Conservation (phyloP, 2,797 vertebrate genomes). For the Sparus aurata region DNA sequence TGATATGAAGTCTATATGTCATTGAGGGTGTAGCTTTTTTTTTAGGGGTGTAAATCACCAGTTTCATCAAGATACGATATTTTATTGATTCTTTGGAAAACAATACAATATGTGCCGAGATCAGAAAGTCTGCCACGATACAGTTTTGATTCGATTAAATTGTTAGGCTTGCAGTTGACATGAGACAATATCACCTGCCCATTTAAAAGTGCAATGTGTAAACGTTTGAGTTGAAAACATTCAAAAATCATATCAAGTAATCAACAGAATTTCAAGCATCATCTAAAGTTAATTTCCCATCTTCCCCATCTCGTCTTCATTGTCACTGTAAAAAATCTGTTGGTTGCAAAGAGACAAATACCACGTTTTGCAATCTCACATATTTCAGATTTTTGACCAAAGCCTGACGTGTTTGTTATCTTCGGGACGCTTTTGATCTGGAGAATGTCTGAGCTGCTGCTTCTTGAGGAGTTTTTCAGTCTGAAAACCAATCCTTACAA, state of each 20-base stretch:
- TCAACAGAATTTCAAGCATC: too few relatives aligned
- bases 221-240: too few relatives aligned
- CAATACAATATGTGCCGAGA: too few relatives aligned
- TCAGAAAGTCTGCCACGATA: too few relatives aligned
- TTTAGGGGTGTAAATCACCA: too few relatives aligned
- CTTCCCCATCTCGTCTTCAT: background rate
- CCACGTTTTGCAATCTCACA: background rate
- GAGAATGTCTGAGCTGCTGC: background rate
- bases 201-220: too few relatives aligned
- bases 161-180: too few relatives aligned
- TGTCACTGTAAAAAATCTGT: background rate
- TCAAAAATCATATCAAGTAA: too few relatives aligned
- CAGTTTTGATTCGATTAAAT: too few relatives aligned
- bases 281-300: slow-evolving; percentile 1
- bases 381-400: background rate
- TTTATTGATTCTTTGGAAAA: too few relatives aligned
- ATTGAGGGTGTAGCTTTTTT: background rate
- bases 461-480: background rate
- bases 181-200: too few relatives aligned
- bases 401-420: background rate
- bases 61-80: too few relatives aligned
- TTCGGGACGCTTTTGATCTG: background rate
- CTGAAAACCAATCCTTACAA: background rate
- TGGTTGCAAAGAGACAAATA: background rate
- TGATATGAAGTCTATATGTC: background rate